phyloP scores from a whole-genome alignment of 1,140 invertebrate genomes.

The Drosophila tristis region DNA sequence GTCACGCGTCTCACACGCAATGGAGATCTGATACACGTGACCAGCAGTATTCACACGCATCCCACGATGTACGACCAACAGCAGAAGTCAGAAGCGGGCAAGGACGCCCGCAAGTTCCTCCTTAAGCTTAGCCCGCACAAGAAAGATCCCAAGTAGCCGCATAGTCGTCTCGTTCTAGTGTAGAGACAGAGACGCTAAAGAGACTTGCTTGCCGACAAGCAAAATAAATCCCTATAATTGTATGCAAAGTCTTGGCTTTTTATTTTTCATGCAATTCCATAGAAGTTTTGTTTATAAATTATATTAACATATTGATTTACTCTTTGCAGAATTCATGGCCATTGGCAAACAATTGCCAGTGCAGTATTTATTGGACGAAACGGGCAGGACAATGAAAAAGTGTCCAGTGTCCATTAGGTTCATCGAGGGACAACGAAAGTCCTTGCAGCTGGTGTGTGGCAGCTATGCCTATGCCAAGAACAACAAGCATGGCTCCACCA shows the following conservation, averaged over 20 bases:
- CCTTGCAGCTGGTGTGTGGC: constrained; percentile 54
- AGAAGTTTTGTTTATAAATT: constrained; percentile 10
- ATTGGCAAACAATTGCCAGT: constrained; percentile 19
- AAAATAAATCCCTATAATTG: no score
- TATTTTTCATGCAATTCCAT: constrained; percentile 6
- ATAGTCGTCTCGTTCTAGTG: no score
- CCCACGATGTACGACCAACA: constrained; percentile 42
- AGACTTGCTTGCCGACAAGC: background rate
- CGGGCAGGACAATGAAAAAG: constrained; percentile 4
- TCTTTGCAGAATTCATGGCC: constrained; percentile 24
- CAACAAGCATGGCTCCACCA: constrained; percentile 54
- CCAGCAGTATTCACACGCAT: constrained; percentile 65
- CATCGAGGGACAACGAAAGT: constrained; percentile 70
- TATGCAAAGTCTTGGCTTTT: constrained; percentile 3
- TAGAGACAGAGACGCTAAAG: no score
- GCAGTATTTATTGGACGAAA: constrained; percentile 4
- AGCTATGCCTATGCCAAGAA: constrained; percentile 71
- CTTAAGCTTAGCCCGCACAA: constrained; percentile 47
- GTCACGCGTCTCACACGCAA: constrained; percentile 48
- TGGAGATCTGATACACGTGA: constrained; percentile 75
- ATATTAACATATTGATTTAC: background rate
- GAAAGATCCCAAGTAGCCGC: constrained; percentile 3
- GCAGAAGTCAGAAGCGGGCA: constrained; percentile 7
- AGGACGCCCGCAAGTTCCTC: constrained; percentile 27
- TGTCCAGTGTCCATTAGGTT: constrained; percentile 29